Evolutionary conservation across 2,888 invertebrate genomes (phyloP).

Genomic region (Caenorhabditis sp.): DNA sequence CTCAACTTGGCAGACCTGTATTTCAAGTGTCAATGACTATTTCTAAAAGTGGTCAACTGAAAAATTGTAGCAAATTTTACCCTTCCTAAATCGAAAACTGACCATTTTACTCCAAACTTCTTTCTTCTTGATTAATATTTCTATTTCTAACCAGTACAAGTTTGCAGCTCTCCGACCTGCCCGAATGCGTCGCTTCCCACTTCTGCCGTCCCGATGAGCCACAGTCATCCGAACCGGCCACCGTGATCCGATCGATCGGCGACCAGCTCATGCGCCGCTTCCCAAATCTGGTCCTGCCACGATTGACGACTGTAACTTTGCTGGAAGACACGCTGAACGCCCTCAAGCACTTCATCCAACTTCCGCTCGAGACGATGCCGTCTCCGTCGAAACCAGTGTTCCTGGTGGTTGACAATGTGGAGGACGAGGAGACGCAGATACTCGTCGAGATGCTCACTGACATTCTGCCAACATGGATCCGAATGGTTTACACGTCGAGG

Average conservation of each 20-base stretch:
- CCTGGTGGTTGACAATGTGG: conserved; percentile 60
- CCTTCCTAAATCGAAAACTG: conserved; percentile 2
- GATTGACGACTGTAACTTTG: conserved; percentile 63
- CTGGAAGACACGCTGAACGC: conserved; percentile 56
- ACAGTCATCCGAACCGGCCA: conserved; percentile 64
- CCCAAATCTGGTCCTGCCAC: conserved; percentile 68
- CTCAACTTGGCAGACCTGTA: too few species aligned
- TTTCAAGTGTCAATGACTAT: too few species aligned
- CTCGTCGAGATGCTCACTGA: conserved; percentile 44
- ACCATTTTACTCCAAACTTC: too few species aligned
- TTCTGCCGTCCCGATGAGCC: conserved; percentile 62
- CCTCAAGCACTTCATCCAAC: conserved; percentile 59
- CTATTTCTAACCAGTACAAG: too few species aligned
- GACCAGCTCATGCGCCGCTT: conserved; percentile 59
- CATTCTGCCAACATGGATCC: conserved; percentile 62
- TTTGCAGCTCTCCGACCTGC: conserved; percentile 62
- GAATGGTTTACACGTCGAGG: conserved; percentile 55
- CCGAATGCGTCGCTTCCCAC: conserved; percentile 65
- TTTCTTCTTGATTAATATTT: too few species aligned
- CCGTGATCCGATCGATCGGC: conserved; percentile 62
- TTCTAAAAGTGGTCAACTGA: too few species aligned
- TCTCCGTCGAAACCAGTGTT: conserved; percentile 58
- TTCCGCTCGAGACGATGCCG: conserved; percentile 64
- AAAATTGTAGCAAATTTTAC: too few species aligned
- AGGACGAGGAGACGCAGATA: conserved; percentile 32